phyloP scores from a whole-genome alignment of 2,888 invertebrate genomes.

The Camponotus fellah region DNA sequence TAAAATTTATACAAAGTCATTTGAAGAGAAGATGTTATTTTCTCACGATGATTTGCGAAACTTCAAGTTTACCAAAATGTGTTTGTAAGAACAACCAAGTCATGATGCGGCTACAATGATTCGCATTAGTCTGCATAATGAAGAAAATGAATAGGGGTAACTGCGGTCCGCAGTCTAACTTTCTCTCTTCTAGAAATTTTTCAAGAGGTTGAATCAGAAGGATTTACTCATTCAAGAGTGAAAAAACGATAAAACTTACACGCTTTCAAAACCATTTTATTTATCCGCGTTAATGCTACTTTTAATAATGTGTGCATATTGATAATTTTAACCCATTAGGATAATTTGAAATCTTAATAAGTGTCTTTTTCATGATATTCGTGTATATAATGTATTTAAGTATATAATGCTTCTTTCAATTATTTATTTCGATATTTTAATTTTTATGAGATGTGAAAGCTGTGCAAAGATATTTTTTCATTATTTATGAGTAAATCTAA shows the following conservation, averaged over 20 bases:
- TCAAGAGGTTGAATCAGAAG: background rate
- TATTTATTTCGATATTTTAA: conserved; percentile 5
- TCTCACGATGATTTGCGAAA: background rate
- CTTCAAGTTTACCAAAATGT: background rate
- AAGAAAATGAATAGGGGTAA: conserved; percentile 33
- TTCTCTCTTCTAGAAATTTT: conserved; percentile 6
- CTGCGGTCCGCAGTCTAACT: background rate
- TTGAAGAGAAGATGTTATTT: background rate
- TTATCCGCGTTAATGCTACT: background rate
- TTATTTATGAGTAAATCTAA: background rate
- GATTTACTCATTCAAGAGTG: conserved; percentile 12
- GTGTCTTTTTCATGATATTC: background rate
- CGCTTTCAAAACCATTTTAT: background rate
- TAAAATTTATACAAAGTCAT: background rate
- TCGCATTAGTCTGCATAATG: conserved; percentile 37
- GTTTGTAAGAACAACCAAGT: conserved; percentile 30
- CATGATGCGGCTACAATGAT: conserved; percentile 31
- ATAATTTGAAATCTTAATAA: background rate
- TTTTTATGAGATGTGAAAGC: background rate
- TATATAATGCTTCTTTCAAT: background rate
- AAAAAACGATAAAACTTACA: conserved; percentile 4
- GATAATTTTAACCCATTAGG: background rate
- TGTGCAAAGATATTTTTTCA: background rate
- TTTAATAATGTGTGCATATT: background rate
- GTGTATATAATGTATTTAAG: background rate